Percentiles rank a stretch among this genome's conserved stretches.
Conservation (phyloP, 2,113 vertebrate genomes). For the human (Homo sapiens) region GRCh38 chrX:72020501-72021000, state of each 20-base stretch:
- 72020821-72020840: slow-evolving; percentile 2
- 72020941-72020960: background rate
- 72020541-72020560: background rate
- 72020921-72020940: background rate
- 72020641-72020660: background rate
- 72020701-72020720: background rate
- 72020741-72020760: background rate
- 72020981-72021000: slow-evolving; percentile 3
- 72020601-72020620: background rate
- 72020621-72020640: background rate
- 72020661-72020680: background rate
- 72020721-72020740: background rate
- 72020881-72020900: background rate
- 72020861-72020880: slow-evolving; percentile 12
- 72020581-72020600: background rate
- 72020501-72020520: background rate
- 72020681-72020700: background rate
- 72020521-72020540: background rate
- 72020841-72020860: background rate
- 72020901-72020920: background rate
- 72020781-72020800: background rate
- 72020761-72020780: background rate
- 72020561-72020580: background rate
- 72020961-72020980: background rate
- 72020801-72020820: background rate